Conservation (phyloP, 2,113 vertebrate species). For the Lynx canadensis region DNA sequence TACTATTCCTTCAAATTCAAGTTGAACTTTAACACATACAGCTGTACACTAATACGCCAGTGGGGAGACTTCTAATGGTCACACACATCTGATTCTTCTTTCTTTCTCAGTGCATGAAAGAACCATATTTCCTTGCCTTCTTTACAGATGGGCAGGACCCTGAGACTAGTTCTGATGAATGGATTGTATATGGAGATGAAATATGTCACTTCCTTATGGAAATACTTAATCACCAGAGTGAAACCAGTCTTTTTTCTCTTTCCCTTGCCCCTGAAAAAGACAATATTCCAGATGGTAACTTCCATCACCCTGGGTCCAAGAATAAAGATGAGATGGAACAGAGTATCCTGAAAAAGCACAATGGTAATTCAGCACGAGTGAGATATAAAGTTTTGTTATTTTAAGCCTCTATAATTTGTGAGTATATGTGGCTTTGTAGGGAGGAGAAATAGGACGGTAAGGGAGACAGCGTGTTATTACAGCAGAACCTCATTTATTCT, state of each 20-base stretch:
- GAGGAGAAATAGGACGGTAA: not conserved
- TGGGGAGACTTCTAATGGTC: not conserved
- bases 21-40: not conserved
- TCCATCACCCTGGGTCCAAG: not conserved
- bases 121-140: not conserved
- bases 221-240: not conserved
- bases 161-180: not conserved
- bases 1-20: constrained; percentile 6
- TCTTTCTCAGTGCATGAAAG: not conserved
- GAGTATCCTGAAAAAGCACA: not conserved
- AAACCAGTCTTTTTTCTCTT: not conserved
- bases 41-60: not conserved
- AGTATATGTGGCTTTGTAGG: not conserved
- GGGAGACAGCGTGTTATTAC: not conserved
- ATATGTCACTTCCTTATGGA: not conserved
- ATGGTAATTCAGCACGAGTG: not conserved
- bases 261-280: not conserved
- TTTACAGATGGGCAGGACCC: not conserved
- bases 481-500: not conserved
- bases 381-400: not conserved
- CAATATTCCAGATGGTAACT: not conserved
- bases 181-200: not conserved
- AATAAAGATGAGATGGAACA: not conserved
- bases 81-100: not conserved
- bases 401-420: not conserved